Conservation (phyloP, 2,888 invertebrate species). For the Hoplodrina ambigua region DNA sequence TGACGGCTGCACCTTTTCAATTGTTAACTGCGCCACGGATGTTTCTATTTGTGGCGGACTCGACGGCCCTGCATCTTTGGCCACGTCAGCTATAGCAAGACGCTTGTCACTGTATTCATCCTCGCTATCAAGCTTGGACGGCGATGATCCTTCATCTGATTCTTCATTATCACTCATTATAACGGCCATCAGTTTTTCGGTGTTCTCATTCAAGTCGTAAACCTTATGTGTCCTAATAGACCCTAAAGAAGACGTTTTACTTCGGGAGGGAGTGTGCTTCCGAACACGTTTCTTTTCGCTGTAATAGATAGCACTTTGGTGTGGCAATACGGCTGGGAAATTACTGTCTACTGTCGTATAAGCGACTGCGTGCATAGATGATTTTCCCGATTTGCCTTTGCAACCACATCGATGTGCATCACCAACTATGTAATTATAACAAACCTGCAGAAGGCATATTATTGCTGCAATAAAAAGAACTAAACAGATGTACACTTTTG, state of each 20-base stretch:
- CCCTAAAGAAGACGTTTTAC: conserved; percentile 71
- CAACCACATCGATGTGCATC: conserved; percentile 73
- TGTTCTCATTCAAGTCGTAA: conserved; percentile 83
- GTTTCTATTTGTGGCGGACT: conserved; percentile 84
- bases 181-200: conserved; percentile 80
- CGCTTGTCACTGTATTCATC: conserved; percentile 48
- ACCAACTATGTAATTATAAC: conserved; percentile 76
- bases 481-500: conserved; percentile 74
- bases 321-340: conserved; percentile 73
- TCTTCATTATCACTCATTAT: conserved; percentile 77
- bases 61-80: conserved; percentile 57
- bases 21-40: conserved; percentile 78
- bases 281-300: conserved; percentile 62
- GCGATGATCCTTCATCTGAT: conserved; percentile 31
- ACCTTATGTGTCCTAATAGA: conserved; percentile 77
- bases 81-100: conserved; percentile 28
- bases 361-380: conserved; percentile 62
- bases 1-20: conserved; percentile 62
- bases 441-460: conserved; percentile 79
- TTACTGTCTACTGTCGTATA: conserved; percentile 74
- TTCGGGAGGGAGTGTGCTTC: conserved; percentile 60
- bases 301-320: conserved; percentile 68
- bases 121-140: conserved; percentile 60
- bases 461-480: conserved; percentile 73
- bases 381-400: conserved; percentile 43